Base-by-base conservation (phyloP, 2,797 vertebrate genomes). In the Gastrophryne carolinensis region DNA sequence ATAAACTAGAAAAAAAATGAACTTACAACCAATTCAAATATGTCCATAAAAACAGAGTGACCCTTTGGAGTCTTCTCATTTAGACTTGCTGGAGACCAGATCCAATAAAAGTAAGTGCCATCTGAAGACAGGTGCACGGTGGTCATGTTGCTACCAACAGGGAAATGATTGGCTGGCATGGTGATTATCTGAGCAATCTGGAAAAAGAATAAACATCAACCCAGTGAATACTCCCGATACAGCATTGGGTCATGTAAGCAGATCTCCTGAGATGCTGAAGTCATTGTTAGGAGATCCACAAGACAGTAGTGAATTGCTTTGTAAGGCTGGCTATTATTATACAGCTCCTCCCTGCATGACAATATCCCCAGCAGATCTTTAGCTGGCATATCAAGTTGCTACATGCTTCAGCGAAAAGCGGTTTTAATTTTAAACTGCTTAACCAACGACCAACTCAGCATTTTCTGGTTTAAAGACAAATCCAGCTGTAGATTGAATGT, bases 61-160 rank as follows among this genome's bases (percentile, higher is more conserved):
- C 98, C 98, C 89, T 98, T 99, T 24, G 97, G 96, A 2, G 97
- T 98, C 87, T 99, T 99, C 85, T 99, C 98, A 17, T 98, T 98
- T 81, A 99, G 92, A 82, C 97, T 95, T 73, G 96, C 96, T 65
- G 98, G 98, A 73, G 97, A 98, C 98, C 98, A 99, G 80, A 98
- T 91, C 98, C 98, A 99, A 84, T 99, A 99, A 86, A 98, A 91
- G 79, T 96, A 97, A 47, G 95, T 96, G 35, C 98, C 97, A 63
- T 99, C 98, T 34, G 98, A 98, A 86, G 96, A 98, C 73, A 98
- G 92, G 84, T 98, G 97, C 76, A 99, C 93, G 0, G 97, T 98
- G 78, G 95, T 98, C 94, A 98, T 93, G 72, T 92, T 97, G 84
- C 96, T 96, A 88, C 98, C 97, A 75, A 97, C 89, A 0, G 95